These are phyloP conservation scores for Kryptolebias marmoratus DNA, from an alignment of 2,113 vertebrate genomes.

Conservation along the genomic window DNA sequence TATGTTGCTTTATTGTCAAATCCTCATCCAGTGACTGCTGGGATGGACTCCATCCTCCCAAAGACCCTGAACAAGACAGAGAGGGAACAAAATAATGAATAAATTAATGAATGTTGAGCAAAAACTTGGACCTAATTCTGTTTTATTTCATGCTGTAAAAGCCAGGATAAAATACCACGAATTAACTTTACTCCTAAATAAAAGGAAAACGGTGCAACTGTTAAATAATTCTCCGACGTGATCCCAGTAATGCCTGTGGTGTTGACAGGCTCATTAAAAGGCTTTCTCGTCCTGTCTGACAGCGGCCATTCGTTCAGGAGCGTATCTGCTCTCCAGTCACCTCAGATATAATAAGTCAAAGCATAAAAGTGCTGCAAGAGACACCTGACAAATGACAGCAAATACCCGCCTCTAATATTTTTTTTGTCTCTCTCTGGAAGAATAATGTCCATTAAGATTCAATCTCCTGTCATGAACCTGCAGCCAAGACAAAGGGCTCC, in stretches of 20 bases:
- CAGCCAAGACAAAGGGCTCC: conserved; percentile 20
- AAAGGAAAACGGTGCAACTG: background rate
- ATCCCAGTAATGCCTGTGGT: background rate
- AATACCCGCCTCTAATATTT: conserved; percentile 43
- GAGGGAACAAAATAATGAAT: too few relatives aligned
- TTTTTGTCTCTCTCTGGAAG: conserved; percentile 30
- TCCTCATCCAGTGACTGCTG: too few relatives aligned
- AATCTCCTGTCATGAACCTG: conserved; percentile 66
- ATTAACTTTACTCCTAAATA: background rate
- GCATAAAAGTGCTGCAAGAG: conserved; percentile 22
- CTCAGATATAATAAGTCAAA: conserved; percentile 49
- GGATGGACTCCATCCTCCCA: too few relatives aligned
- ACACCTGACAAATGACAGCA: conserved; percentile 59
- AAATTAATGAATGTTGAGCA: too few relatives aligned
- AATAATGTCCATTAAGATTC: conserved; percentile 63
- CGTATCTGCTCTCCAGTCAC: conserved; percentile 55
- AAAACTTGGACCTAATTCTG: too few relatives aligned
- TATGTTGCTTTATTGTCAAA: too few relatives aligned
- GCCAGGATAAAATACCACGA: too few relatives aligned
- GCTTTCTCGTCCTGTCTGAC: conserved; percentile 49
- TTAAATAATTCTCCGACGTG: background rate
- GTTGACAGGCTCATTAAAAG: conserved; percentile 65
- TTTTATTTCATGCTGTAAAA: too few relatives aligned
- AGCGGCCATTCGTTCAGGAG: conserved; percentile 54
- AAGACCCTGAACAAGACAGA: too few relatives aligned